phyloP scores from a whole-genome alignment of 2,888 invertebrate genomes.

The Idaea biselata region DNA sequence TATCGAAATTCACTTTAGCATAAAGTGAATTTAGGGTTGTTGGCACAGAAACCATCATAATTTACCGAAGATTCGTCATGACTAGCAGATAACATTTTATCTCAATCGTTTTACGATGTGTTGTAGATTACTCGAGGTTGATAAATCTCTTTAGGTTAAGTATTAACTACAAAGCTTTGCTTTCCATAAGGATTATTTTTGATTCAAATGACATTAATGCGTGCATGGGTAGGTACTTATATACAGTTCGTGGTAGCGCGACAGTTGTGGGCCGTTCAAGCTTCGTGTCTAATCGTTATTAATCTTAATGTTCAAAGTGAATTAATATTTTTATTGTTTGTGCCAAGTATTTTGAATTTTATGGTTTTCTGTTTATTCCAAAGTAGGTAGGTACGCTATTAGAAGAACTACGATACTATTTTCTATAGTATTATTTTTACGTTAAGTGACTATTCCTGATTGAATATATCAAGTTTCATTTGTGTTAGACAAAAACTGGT shows the following conservation, averaged over 20 bases:
- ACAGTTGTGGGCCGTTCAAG: constrained; percentile 36
- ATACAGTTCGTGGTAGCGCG: constrained; percentile 22
- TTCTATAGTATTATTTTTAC: too few relatives aligned
- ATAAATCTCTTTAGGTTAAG: too few relatives aligned
- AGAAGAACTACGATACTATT: too few relatives aligned
- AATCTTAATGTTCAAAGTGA: constrained; percentile 36
- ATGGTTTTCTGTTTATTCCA: too few relatives aligned
- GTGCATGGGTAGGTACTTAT: too few relatives aligned
- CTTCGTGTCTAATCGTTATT: constrained; percentile 49
- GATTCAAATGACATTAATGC: too few relatives aligned
- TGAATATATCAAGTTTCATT: not conserved
- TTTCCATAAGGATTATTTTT: too few relatives aligned
- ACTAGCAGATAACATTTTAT: constrained; percentile 15
- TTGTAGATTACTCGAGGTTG: constrained; percentile 10
- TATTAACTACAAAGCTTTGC: too few relatives aligned
- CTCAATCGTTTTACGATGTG: constrained; percentile 22
- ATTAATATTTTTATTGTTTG: too few relatives aligned
- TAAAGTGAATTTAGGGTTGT: constrained; percentile 46
- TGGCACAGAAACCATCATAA: constrained; percentile 23
- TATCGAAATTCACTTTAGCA: constrained; percentile 48
- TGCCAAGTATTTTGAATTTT: too few relatives aligned
- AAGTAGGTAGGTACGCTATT: too few relatives aligned
- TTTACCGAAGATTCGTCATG: constrained; percentile 21
- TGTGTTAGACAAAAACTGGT: constrained; percentile 45
- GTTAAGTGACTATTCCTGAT: too few relatives aligned